A percentile compares a stretch with the other conserved stretches of the same genome.
phyloP scores from a whole-genome alignment of 2,888 invertebrate genomes.

The Parnassius orleans region DNA sequence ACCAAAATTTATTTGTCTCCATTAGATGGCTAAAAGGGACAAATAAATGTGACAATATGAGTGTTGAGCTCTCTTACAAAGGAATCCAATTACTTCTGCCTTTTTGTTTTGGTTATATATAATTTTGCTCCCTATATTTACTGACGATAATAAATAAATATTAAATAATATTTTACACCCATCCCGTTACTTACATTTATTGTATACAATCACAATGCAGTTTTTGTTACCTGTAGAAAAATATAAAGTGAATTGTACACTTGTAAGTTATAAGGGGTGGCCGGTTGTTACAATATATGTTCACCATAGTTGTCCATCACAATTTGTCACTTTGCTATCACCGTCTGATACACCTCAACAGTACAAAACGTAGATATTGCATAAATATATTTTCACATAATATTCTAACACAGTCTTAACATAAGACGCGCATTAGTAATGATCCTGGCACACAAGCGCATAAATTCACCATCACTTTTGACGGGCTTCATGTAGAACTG shows the following conservation, averaged over 20 bases:
- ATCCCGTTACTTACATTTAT: constrained; percentile 47
- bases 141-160: constrained; percentile 63
- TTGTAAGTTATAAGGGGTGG: constrained; percentile 35
- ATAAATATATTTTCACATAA: constrained; percentile 48
- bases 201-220: constrained; percentile 60
- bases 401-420: constrained; percentile 50
- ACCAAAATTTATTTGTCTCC: neutral
- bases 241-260: constrained; percentile 46
- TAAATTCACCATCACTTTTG: constrained; percentile 22
- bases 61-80: neutral
- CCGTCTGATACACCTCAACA: constrained; percentile 38
- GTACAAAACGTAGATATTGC: constrained; percentile 46
- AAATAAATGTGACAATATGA: neutral
- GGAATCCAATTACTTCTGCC: constrained; percentile 17
- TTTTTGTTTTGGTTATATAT: constrained; percentile 29
- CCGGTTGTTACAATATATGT: constrained; percentile 39
- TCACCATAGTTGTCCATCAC: constrained; percentile 35
- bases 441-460: constrained; percentile 15
- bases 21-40: neutral
- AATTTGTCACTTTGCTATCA: constrained; percentile 66
- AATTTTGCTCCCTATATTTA: constrained; percentile 49
- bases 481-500: constrained; percentile 4
- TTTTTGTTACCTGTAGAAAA: constrained; percentile 59
- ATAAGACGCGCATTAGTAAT: constrained; percentile 46
- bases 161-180: constrained; percentile 57